Evolutionary conservation across 2,797 vertebrate species (phyloP).

Genomic region (Sebastes paucispinis): DNA sequence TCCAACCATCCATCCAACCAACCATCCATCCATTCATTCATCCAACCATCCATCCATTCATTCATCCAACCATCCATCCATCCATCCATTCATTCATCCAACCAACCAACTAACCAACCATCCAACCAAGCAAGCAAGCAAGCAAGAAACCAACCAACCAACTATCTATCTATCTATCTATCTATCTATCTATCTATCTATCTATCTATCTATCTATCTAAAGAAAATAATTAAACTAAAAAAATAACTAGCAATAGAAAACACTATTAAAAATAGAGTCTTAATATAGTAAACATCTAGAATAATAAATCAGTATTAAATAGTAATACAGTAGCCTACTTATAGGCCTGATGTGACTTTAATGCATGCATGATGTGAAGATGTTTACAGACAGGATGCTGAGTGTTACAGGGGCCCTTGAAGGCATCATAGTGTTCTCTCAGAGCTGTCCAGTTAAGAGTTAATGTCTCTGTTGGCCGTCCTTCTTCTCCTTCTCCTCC

Average conservation of each 20-base stretch:
- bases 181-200: no score
- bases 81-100: rapidly evolving
- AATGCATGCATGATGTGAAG: neutral
- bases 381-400: neutral
- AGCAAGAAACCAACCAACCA: no score
- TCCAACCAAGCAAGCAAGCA: rapidly evolving
- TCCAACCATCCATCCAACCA: no score
- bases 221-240: no score
- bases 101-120: no score
- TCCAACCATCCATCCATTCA: rapidly evolving
- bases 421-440: conserved; percentile 42
- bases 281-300: no score
- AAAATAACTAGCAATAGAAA: no score
- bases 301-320: no score
- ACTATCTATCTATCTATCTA: no score
- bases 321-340: no score
- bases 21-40: rapidly evolving
- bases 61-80: rapidly evolving
- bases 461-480: conserved; percentile 54
- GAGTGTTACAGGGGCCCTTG: conserved; percentile 27
- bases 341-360: neutral
- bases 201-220: no score
- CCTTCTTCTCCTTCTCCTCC: conserved; percentile 63
- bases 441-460: conserved; percentile 55
- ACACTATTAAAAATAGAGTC: no score